Base-by-base conservation (phyloP, 2,113 vertebrate species). In the Pavo muticus region DNA sequence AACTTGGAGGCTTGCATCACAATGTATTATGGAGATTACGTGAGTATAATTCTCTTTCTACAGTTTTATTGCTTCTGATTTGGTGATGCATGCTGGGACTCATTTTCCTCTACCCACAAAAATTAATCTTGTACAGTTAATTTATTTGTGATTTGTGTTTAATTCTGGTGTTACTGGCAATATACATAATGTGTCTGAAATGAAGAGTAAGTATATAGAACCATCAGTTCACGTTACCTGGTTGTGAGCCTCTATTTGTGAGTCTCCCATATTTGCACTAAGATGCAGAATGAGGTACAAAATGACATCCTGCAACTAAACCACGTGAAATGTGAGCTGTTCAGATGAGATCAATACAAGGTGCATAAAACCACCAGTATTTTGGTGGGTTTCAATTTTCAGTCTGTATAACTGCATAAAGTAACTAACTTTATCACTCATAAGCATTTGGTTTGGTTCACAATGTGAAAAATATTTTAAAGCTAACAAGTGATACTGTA, bases 21-120 rank as follows among this genome's bases (percentile, higher is more conserved):
- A 92, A 98, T 98, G 98, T 98, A 97, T 69, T 95, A 96, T 21
- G 98, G 96, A 42, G 84, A 93, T 56, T 98, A 98, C 44, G 98
- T 98, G 81, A 98, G 98, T 98, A 97, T 45, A 90, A 17, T 90
- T 95, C 61, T 88, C 9, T 94, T 80, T 64, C 35, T 59, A 42
- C 88, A 47, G 1, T 50, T 67, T 67, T 80, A 18, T 72, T 93
- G 42, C 29, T 88, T 16, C 85, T 48, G 9, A 52, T 8, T 25
- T 60, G 14, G 40, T 61, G n/a, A 67, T 8, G 10, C 3, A 5
- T 3, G 5, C 19, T 64, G 60, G n/a, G 29, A 73, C 7, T 9
- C 30, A 25, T 67, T 94, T 87, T n/a, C 6, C 10, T 83, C 19
- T 9, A 27, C 4, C 64, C 18, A 27, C 14, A 69, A 37, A 88